A percentile compares a stretch with the other conserved stretches of the same genome.
phyloP scores from a whole-genome alignment of 1,140 invertebrate genomes.

The Theocolax elegans region DNA sequence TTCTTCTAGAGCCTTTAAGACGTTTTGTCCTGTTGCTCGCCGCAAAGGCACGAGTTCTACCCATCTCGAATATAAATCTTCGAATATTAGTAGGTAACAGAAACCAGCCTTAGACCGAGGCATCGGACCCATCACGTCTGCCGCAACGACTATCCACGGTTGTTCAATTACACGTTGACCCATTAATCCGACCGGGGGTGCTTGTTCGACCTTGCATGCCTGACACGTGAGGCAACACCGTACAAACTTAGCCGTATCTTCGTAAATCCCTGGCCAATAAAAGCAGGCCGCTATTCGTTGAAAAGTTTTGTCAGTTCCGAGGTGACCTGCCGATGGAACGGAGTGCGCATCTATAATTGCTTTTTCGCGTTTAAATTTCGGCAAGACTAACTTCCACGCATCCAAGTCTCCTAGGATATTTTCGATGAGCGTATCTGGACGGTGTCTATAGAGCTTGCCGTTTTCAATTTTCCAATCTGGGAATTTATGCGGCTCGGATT shows the following conservation, averaged over 20 bases:
- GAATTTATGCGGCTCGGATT: too few relatives aligned
- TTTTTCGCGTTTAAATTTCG: too few relatives aligned
- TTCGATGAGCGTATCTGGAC: too few relatives aligned
- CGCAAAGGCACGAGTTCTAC: slow-evolving; percentile 12
- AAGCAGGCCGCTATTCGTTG: slow-evolving; percentile 29
- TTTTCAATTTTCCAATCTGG: too few relatives aligned
- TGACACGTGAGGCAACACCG: not conserved
- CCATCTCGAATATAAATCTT: slow-evolving; percentile 53
- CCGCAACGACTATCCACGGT: slow-evolving; percentile 45
- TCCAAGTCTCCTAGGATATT: too few relatives aligned
- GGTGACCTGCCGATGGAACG: slow-evolving; percentile 39
- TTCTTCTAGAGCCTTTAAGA: slow-evolving; percentile 9
- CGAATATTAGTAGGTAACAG: slow-evolving; percentile 7
- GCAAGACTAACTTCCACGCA: too few relatives aligned
- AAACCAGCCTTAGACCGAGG: not conserved
- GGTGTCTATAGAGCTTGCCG: too few relatives aligned
- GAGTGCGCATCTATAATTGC: not conserved
- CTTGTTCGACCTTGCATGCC: slow-evolving; percentile 27
- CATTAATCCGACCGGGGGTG: not conserved
- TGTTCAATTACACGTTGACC: not conserved
- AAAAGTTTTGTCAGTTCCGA: slow-evolving; percentile 44
- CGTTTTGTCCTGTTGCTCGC: not conserved
- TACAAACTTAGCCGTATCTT: slow-evolving; percentile 19
- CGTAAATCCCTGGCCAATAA: slow-evolving; percentile 48
- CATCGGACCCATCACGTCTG: slow-evolving; percentile 18